Evolutionary conservation across 1,140 invertebrate genomes (phyloP), one percentile per base, ranked within the genome.

Genomic region (Drosophila miranda): DNA sequence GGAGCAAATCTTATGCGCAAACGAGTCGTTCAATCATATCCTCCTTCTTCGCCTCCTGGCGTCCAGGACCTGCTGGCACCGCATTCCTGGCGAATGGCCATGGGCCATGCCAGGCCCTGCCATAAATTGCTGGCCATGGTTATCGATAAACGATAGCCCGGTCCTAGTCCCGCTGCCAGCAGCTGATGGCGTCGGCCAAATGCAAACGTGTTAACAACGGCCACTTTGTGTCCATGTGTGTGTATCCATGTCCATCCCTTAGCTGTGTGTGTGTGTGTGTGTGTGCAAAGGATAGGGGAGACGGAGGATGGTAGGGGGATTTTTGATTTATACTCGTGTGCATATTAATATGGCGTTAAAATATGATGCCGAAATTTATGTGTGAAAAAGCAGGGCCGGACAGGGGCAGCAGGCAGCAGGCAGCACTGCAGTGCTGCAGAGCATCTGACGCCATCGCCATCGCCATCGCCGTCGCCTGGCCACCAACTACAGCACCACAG

Each of bases 271-370:
- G 48, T 21, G 14, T 44, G 19, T 68, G 46, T 38, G 62, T 19
- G 19, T 2, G 19, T 19, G 19, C 1, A 19, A 9, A 13, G 23
- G 51, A 3, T 26, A 28, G n/a, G 16, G 6, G 6, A 23, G 43
- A 23, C 2, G 19, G 51, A 4, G 52, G 3, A 2, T 14, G 34
- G 13, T 6, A 43, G 45, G 14, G 62, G 42, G 60, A 55, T 71
- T 67, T 75, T 86, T 84, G 81, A 86, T 86, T 86, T 84, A 86
- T 86, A 64, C 60, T 43, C 62, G 74, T 78, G 83, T 86, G 81
- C 82, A 86, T 86, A 86, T 86, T 86, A 86, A 88, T 86, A 87
- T 86, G 82, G 81, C 81, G 82, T 86, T 86, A 86, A 86, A 87
- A 86, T 86, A 86, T 86, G 81, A 86, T 86, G 78, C 82, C 74